Percentiles rank a stretch among this genome's conserved stretches.
These are phyloP conservation scores for Heteronetta atricapilla DNA, from an alignment of 2,113 vertebrate genomes.

Conservation along the genomic window DNA sequence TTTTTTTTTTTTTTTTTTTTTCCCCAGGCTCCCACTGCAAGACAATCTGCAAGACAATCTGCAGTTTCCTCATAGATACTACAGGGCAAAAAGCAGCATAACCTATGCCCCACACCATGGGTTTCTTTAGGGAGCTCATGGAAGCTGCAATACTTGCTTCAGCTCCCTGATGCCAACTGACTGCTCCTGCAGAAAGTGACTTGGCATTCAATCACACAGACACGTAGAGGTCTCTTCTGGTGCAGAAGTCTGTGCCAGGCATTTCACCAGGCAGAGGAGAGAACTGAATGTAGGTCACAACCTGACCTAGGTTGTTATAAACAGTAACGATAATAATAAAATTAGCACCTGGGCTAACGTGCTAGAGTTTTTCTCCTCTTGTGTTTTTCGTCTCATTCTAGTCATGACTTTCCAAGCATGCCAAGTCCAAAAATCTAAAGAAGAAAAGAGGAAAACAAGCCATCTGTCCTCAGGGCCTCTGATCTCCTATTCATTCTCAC, in stretches of 20 bases:
- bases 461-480: background rate
- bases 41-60: background rate
- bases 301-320: background rate
- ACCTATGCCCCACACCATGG: too few relatives aligned
- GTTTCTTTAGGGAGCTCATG: background rate
- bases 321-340: background rate
- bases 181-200: background rate
- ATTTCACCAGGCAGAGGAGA: background rate
- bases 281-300: accelerated
- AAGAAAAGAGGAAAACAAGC: background rate
- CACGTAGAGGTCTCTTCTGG: background rate
- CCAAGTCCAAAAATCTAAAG: background rate
- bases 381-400: background rate
- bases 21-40: background rate
- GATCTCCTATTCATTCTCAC: background rate
- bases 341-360: background rate
- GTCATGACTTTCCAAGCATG: background rate
- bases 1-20: too few relatives aligned
- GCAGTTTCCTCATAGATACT: background rate
- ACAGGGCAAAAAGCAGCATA: background rate
- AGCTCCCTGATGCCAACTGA: background rate
- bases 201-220: background rate
- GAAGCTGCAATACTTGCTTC: background rate
- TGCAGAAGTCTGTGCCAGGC: background rate
- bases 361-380: background rate